Evolutionary conservation across 2,888 invertebrate species (phyloP).

Genomic region (Lasioglossum leucozonium): DNA sequence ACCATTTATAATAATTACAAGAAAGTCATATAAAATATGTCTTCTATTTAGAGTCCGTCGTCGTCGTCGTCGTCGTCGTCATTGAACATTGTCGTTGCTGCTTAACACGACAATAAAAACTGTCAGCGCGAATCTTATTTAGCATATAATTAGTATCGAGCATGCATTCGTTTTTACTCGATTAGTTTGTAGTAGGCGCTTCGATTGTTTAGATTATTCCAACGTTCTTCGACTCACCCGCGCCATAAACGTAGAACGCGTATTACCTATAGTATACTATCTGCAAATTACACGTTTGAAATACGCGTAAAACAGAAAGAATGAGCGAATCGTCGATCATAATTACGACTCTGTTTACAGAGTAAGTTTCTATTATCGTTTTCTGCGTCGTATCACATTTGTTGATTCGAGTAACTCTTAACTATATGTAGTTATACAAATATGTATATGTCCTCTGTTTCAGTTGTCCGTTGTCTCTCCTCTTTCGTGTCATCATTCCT

Average conservation of each 20-base stretch:
- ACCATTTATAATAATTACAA: slow-evolving; percentile 3
- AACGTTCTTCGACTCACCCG: background rate
- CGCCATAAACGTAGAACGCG: background rate
- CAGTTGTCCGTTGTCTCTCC: background rate
- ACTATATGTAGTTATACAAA: background rate
- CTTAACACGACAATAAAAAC: background rate
- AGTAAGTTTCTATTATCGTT: background rate
- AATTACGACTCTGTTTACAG: background rate
- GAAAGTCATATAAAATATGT: slow-evolving; percentile 22
- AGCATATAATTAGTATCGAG: background rate
- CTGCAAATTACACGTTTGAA: background rate
- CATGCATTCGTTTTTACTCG: background rate
- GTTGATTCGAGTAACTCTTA: background rate
- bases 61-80: background rate
- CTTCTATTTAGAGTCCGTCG: slow-evolving; percentile 10
- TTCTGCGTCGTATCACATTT: slow-evolving; percentile 1
- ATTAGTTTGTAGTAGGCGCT: background rate
- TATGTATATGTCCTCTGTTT: background rate
- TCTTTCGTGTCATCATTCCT: background rate
- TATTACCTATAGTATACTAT: background rate
- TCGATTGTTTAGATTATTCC: background rate
- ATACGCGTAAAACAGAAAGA: background rate
- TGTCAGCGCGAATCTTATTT: background rate
- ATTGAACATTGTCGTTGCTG: slow-evolving; percentile 8
- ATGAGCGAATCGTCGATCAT: background rate